These are phyloP conservation scores for Aplidium turbinatum DNA, from an alignment of 23 tunicate species.

Conservation along the genomic window DNA sequence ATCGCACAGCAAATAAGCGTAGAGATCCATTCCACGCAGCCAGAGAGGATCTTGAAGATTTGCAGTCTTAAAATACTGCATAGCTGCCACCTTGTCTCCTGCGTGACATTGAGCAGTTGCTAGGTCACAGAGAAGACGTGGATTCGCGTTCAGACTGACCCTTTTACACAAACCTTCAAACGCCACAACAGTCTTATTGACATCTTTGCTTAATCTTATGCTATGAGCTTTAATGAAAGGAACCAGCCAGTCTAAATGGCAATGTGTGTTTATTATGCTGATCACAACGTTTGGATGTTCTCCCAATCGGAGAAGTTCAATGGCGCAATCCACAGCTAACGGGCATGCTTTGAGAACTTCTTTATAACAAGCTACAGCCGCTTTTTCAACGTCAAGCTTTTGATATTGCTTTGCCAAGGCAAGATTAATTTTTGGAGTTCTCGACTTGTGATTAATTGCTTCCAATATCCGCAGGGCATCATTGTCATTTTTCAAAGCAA, in stretches of 20 bases:
- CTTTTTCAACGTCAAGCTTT: conserved; percentile 45
- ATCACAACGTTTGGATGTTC: conserved; percentile 78
- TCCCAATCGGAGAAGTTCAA: conserved; percentile 64
- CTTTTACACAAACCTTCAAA: conserved; percentile 46
- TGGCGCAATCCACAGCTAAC: conserved; percentile 70
- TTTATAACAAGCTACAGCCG: conserved; percentile 64
- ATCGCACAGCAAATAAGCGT: conserved; percentile 69
- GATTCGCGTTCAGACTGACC: conserved; percentile 32
- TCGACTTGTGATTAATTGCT: conserved; percentile 44
- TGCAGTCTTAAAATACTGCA: conserved; percentile 40
- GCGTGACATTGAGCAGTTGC: conserved; percentile 46
- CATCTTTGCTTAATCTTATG: conserved; percentile 44
- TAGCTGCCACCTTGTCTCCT: conserved; percentile 43
- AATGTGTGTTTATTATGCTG: conserved; percentile 39
- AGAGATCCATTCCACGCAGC: conserved; percentile 75
- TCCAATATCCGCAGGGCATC: conserved; percentile 49
- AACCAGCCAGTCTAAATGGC: conserved; percentile 62
- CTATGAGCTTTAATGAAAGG: conserved; percentile 78
- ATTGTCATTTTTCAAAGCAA: conserved; percentile 38
- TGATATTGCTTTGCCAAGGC: conserved; percentile 73
- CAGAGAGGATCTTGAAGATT: conserved; percentile 47
- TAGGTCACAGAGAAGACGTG: conserved; percentile 46
- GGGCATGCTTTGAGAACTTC: conserved; percentile 70
- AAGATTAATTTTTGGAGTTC: conserved; percentile 44
- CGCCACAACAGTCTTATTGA: conserved; percentile 28